Conservation (phyloP, 2,113 vertebrate genomes). For the Parotia lawesii region DNA sequence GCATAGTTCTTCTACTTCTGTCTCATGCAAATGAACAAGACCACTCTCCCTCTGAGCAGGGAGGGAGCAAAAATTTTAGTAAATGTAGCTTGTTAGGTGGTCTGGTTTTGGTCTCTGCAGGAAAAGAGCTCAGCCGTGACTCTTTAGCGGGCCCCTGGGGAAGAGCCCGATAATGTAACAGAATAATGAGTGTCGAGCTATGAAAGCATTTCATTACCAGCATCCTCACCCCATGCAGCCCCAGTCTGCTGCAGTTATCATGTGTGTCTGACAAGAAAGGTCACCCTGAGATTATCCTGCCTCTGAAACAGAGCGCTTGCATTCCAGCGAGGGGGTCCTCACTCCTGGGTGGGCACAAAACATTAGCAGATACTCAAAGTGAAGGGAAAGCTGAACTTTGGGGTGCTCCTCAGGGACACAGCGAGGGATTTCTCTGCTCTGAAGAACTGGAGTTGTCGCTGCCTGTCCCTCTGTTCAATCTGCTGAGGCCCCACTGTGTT, state of each 20-base stretch:
- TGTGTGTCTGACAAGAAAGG: slow-evolving; percentile 43
- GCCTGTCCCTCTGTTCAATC: background rate
- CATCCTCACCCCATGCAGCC: background rate
- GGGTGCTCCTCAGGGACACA: background rate
- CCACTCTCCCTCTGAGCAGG: background rate
- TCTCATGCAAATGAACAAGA: background rate
- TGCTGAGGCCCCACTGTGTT: background rate
- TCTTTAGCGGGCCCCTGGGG: slow-evolving; percentile 32
- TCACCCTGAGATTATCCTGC: background rate
- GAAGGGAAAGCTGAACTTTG: background rate
- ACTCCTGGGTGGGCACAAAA: background rate
- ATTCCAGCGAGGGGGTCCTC: background rate
- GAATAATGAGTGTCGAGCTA: slow-evolving; percentile 50
- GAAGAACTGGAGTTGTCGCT: background rate
- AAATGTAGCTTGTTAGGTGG: slow-evolving; percentile 34
- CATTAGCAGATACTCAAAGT: background rate
- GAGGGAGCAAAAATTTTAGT: background rate
- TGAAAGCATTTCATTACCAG: slow-evolving; percentile 44
- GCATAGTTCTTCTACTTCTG: background rate
- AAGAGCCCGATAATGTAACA: background rate
- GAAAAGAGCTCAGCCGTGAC: slow-evolving; percentile 26
- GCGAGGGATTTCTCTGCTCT: background rate
- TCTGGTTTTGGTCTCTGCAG: slow-evolving; percentile 30
- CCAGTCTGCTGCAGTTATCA: background rate
- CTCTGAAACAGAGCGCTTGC: background rate